Evolutionary conservation across 2,888 invertebrate genomes (phyloP), one percentile per base, ranked within the genome.

Genomic region (Elgonia sp.): DNA sequence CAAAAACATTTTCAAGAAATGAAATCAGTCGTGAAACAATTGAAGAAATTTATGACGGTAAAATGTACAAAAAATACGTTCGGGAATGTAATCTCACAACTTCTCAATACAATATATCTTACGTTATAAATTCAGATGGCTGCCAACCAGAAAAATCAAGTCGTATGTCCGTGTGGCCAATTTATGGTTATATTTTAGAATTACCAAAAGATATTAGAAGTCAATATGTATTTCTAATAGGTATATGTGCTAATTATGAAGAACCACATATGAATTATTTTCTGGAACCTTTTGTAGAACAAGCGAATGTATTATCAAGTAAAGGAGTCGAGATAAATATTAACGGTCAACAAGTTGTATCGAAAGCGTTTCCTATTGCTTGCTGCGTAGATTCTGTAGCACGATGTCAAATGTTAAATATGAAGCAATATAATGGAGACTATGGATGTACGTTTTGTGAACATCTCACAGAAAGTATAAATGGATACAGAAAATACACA

Each of bases 381-480:
- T 16, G 75, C 29, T 85, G 75, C 29, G 85, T 80, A 0, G 85
- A 85, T 46, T 57, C 75, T 37, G 37, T 50, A 12, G 75, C 60
- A 2, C 1, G 76, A 29, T 21, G 16, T 12, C 2, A 12, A 14
- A 18, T 88, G 7, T 37, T 89, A 6, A 80, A 87, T 42, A 90
- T 90, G 85, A 89, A 53, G 46, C 70, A 63, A 21, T 89, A 60
- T 57, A 90, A 90, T 57, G 89, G 88, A 14, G 18, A 7, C 6
- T 76, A 70, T 63, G 88, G 88, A 0, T 89, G 89, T 29, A 89
- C 73, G 10, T 86, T 82, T 20, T 90, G 90, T 60, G n/a, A 46
- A 12, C 80, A 83, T 46, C 63, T 63, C 10, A 79, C 72, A 12
- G 84, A 79, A 53, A 20, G 18, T 12, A 16, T 84, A 21, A 5